Conservation (phyloP, 2,888 invertebrate species). For the Theretra japonica region DNA sequence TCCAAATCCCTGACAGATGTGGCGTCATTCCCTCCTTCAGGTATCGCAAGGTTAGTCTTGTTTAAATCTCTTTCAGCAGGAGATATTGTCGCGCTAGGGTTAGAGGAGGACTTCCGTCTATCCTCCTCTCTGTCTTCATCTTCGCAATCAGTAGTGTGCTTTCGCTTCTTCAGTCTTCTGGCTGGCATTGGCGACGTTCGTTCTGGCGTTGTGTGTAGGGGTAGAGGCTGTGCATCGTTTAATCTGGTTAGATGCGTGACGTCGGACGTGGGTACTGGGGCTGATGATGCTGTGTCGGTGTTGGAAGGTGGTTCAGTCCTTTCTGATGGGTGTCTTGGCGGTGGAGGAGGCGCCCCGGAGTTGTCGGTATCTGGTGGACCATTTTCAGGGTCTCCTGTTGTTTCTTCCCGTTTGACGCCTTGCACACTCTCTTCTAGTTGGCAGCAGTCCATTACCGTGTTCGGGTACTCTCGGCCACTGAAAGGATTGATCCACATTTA, state of each 20-base stretch:
- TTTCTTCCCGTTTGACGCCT: conserved; percentile 93
- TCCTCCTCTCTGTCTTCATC: conserved; percentile 79
- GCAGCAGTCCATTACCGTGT: conserved; percentile 96
- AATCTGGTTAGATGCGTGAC: conserved; percentile 78
- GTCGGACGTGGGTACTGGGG: conserved; percentile 73
- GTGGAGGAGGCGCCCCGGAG: conserved; percentile 70
- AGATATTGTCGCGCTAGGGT: conserved; percentile 72
- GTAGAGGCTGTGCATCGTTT: conserved; percentile 73
- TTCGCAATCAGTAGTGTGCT: conserved; percentile 75
- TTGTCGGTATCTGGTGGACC: conserved; percentile 94
- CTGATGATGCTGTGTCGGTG: conserved; percentile 72
- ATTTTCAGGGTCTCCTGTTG: conserved; percentile 92
- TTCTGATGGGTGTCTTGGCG: conserved; percentile 70
- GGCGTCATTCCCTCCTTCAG: conserved; percentile 73
- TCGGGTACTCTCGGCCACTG: conserved; percentile 95
- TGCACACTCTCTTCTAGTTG: conserved; percentile 94
- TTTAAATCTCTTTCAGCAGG: conserved; percentile 76
- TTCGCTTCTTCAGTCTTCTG: conserved; percentile 85
- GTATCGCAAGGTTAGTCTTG: conserved; percentile 71
- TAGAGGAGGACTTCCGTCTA: conserved; percentile 75
- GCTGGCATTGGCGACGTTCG: conserved; percentile 86
- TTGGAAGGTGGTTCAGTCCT: conserved; percentile 73
- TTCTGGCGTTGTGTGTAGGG: conserved; percentile 72
- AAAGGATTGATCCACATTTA: conserved; percentile 5
- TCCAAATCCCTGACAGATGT: conserved; percentile 96